Evolutionary conservation across 1,140 invertebrate genomes (phyloP), one percentile per base, ranked within the genome.

Genomic region (Hetaerina americana): DNA sequence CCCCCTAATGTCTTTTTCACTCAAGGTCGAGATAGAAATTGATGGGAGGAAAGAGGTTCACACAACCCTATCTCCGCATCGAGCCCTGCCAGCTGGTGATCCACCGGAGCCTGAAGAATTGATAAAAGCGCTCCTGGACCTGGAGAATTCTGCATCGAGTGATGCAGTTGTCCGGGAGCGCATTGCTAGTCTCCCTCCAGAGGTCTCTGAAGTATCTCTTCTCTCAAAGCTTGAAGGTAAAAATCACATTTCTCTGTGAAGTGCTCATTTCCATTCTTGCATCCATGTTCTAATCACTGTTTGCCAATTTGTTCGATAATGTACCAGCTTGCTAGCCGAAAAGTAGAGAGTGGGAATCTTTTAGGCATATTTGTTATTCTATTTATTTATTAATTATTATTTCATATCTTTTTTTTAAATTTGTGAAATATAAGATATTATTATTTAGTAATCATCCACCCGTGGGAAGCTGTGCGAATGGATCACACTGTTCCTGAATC

Each of bases 131-230:
- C 78, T 87, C 73, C 84, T 86, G 82, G 93, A 94, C 76, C 84
- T 98, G 75, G 96, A 98, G 82, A 94, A 92, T 76, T 93, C 94
- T 75, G 94, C 96, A 0, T 97, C 95, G 0, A 92, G 92, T 75
- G 96, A 98, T 86, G 96, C 95, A 70, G 86, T 87, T 27, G 92
- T 96, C 0, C 83, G 96, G 78, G 93, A 97, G 81, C 90, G 92
- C 78, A 98, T 98, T 75, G 94, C 96, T 0, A 94, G 91, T 68
- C 83, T 98, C 31, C 96, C 96, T 0, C 91, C 92, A 68, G 95
- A 97, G 85, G 94, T 98, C 2, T 96, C 95, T 3, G 95, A 98
- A 86, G 88, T 94, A 10, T 87, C 88, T 75, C 85, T 92, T 77
- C 85, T 97, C 66, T 87, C 89, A 73, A 92, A 92, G 84, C 83